A percentile compares a stretch with the other conserved stretches of the same genome.
Conservation (phyloP, 1,140 invertebrate species). For the Drosophila bipectinata region DNA sequence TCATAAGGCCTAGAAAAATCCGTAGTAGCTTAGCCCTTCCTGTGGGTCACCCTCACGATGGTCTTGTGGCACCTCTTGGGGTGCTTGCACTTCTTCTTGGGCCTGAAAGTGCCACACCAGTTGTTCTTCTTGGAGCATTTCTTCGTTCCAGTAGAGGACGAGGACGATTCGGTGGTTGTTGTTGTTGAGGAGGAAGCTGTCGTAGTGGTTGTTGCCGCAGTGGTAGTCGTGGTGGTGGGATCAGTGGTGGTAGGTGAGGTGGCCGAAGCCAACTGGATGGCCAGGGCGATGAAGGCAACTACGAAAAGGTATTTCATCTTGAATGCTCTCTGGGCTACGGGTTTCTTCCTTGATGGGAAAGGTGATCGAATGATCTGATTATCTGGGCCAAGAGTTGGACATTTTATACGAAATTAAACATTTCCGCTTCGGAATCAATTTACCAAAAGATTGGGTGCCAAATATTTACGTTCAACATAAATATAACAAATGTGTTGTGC, state of each 20-base stretch:
- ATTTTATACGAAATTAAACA: neutral
- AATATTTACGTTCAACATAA: neutral
- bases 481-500: neutral
- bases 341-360: neutral
- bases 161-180: constrained; percentile 4
- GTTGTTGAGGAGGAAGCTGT: neutral
- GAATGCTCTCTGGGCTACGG: neutral
- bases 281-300: neutral
- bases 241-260: no score
- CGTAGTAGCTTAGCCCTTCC: neutral
- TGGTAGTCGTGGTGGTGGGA: neutral
- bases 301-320: constrained; percentile 21
- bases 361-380: constrained; percentile 14
- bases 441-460: neutral
- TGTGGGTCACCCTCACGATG: constrained; percentile 1
- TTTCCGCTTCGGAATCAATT: neutral
- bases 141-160: constrained; percentile 4
- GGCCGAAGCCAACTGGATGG: constrained; percentile 6
- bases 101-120: neutral
- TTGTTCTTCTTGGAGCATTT: constrained; percentile 9
- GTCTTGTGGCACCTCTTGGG: constrained; percentile 6
- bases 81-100: constrained; percentile 8
- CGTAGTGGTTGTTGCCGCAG: neutral
- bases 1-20: no score
- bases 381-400: neutral